A percentile compares a stretch with the other conserved stretches of the same genome.
Evolutionary conservation across 2,797 vertebrate species (phyloP).

Genomic region (Notolepis coatsorum): DNA sequence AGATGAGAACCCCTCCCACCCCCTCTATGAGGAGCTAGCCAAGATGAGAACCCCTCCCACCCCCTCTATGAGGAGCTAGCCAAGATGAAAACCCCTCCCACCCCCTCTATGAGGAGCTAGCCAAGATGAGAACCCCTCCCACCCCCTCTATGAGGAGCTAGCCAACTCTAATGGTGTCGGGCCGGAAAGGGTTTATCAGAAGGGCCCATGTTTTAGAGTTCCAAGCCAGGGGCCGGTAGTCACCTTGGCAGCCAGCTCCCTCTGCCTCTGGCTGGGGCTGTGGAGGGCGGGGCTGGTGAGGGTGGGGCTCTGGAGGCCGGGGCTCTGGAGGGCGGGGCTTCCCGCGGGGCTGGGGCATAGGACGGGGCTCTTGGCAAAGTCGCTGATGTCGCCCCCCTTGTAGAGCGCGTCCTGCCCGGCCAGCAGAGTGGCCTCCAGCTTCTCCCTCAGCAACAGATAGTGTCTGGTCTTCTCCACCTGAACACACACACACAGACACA

Average conservation of each 20-base stretch:
- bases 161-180: no score
- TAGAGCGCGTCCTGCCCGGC: constrained; percentile 86
- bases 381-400: constrained; percentile 85
- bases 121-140: no score
- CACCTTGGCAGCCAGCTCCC: constrained; percentile 98
- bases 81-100: no score
- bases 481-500: background rate
- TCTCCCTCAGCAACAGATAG: constrained; percentile 95
- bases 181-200: no score
- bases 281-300: constrained; percentile 77
- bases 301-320: constrained; percentile 76
- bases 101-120: no score
- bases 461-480: constrained; percentile 98
- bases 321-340: constrained; percentile 80
- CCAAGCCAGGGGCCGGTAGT: constrained; percentile 16
- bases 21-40: no score
- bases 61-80: no score
- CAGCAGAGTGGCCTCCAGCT: constrained; percentile 91
- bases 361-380: constrained; percentile 84
- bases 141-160: no score
- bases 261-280: constrained; percentile 92
- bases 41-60: no score
- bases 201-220: no score
- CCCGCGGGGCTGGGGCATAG: constrained; percentile 78
- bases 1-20: no score